A percentile compares a stretch with the other conserved stretches of the same genome.
These are phyloP conservation scores for Acestrorhynchus altus DNA, from an alignment of 2,797 vertebrate species.

Conservation along the genomic window DNA sequence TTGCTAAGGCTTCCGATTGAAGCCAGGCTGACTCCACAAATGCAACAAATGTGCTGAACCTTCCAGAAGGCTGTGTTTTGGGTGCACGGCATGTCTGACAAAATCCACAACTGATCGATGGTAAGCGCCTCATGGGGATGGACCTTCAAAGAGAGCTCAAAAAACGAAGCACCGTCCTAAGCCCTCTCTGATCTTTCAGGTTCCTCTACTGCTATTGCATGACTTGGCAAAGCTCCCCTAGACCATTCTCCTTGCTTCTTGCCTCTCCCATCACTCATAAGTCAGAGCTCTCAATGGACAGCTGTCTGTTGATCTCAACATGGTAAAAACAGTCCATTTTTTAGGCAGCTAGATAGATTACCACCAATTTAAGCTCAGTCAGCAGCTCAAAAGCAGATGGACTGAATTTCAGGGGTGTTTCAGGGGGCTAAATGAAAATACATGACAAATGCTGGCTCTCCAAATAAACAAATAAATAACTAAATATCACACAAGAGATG, in stretches of 20 bases:
- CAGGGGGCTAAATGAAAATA: slow-evolving; percentile 72
- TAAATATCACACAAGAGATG: slow-evolving; percentile 25
- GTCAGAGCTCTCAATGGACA: slow-evolving; percentile 60
- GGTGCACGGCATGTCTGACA: slow-evolving; percentile 15
- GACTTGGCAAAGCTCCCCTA: slow-evolving; percentile 29
- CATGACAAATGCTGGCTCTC: slow-evolving; percentile 63
- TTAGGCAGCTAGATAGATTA: neutral
- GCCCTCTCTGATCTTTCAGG: slow-evolving; percentile 9
- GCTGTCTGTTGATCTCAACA: slow-evolving; percentile 65
- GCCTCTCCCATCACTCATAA: slow-evolving; percentile 42
- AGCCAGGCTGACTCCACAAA: slow-evolving; percentile 50
- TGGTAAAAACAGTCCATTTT: slow-evolving; percentile 56
- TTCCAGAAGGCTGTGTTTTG: slow-evolving; percentile 15
- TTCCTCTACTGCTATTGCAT: neutral
- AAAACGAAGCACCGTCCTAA: neutral
- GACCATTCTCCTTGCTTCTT: slow-evolving; percentile 31
- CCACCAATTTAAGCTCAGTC: slow-evolving; percentile 69
- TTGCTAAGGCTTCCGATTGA: slow-evolving; percentile 47
- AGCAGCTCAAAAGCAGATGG: slow-evolving; percentile 66
- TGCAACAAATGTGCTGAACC: slow-evolving; percentile 19
- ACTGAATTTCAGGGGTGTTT: slow-evolving; percentile 69
- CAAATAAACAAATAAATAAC: slow-evolving; percentile 44
- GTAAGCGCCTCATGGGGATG: slow-evolving; percentile 39
- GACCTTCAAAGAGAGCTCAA: slow-evolving; percentile 58
- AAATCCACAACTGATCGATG: slow-evolving; percentile 7